phyloP scores from a whole-genome alignment of 1,140 invertebrate species.

The Apis florea region DNA sequence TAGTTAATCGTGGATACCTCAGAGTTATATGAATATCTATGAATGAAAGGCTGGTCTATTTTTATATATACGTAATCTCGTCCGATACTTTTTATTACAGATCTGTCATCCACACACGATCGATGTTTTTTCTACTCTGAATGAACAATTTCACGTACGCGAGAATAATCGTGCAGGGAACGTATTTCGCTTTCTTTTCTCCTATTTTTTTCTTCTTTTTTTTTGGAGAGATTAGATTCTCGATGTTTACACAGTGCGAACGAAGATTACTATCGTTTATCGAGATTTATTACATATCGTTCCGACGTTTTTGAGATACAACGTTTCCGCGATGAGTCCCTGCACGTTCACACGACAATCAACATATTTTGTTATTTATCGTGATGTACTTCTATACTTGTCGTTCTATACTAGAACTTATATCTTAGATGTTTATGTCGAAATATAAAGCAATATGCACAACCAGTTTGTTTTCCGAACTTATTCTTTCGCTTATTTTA shows the following conservation, averaged over 20 bases:
- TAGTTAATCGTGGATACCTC: constrained; percentile 23
- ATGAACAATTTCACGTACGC: constrained; percentile 4
- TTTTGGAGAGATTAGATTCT: not conserved
- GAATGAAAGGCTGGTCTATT: constrained; percentile 50
- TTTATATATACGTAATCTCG: constrained; percentile 49
- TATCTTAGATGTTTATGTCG: constrained; percentile 52
- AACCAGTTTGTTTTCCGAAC: not conserved
- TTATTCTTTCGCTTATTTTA: not conserved
- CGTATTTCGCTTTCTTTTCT: no score
- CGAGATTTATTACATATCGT: not conserved
- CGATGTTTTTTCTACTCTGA: constrained; percentile 24
- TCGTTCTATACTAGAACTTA: constrained; percentile 48
- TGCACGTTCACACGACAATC: constrained; percentile 60
- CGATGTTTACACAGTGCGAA: no score
- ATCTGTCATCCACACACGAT: constrained; percentile 26
- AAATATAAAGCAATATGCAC: constrained; percentile 53
- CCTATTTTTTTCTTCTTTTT: not conserved
- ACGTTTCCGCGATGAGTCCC: not conserved
- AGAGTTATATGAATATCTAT: constrained; percentile 17
- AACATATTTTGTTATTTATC: constrained; percentile 62
- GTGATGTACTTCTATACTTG: constrained; percentile 47
- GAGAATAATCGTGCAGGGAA: constrained; percentile 3
- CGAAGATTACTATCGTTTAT: not conserved
- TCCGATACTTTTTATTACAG: constrained; percentile 33
- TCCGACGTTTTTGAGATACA: not conserved